These are phyloP conservation scores for Dynastes tityus DNA, from an alignment of 2,888 invertebrate genomes.

Conservation along the genomic window DNA sequence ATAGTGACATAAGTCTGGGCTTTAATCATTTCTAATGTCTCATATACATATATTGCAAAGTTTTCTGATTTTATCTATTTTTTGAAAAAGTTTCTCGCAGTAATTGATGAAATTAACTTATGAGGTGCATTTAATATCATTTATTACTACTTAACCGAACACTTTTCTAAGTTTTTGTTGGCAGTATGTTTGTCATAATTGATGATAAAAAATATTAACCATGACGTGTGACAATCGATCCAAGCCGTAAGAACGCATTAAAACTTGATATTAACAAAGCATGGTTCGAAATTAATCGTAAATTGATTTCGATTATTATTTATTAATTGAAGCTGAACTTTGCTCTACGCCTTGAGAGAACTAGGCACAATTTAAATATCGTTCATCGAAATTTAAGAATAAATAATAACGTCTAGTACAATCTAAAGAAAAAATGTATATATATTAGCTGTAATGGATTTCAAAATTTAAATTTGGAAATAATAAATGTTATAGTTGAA, in stretches of 20 bases:
- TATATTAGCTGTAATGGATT: background rate
- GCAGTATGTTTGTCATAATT: too few species aligned
- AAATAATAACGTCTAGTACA: background rate
- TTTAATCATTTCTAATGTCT: too few species aligned
- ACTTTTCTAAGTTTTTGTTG: too few species aligned
- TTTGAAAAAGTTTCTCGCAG: too few species aligned
- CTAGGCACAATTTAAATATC: background rate
- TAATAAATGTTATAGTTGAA: too few species aligned
- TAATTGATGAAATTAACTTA: too few species aligned
- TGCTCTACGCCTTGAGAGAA: slow-evolving; percentile 1
- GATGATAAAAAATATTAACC: slow-evolving; percentile 8
- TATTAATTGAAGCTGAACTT: slow-evolving; percentile 23
- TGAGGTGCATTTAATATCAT: too few species aligned
- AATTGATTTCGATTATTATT: slow-evolving; percentile 39
- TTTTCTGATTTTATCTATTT: too few species aligned
- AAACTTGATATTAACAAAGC: background rate
- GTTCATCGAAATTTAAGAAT: background rate
- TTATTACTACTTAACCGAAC: too few species aligned
- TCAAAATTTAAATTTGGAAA: too few species aligned
- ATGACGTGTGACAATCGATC: slow-evolving; percentile 25
- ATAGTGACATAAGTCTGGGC: too few species aligned
- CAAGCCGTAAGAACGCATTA: background rate
- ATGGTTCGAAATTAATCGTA: slow-evolving; percentile 14
- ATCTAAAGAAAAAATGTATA: background rate
- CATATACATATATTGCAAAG: too few species aligned